These are phyloP conservation scores for Etheostoma perlongum DNA, from an alignment of 2,797 vertebrate genomes.

Conservation along the genomic window DNA sequence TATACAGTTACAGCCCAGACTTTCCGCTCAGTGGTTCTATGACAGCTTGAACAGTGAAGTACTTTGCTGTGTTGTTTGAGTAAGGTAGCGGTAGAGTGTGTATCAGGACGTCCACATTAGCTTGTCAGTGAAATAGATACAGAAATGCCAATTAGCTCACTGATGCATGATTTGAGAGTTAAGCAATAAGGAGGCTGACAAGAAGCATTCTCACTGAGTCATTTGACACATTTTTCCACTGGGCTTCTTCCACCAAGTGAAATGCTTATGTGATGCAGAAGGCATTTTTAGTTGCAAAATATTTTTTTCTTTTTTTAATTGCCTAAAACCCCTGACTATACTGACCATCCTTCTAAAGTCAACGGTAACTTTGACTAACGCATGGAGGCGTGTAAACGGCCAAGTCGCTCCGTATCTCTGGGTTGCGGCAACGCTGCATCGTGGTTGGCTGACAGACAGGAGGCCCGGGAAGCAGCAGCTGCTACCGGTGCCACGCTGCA, in stretches of 20 bases:
- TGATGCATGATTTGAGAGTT: slow-evolving; percentile 25
- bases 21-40: too few species aligned
- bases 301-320: neutral
- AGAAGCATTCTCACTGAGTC: neutral
- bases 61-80: neutral
- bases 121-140: slow-evolving; percentile 14
- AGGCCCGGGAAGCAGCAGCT: slow-evolving; percentile 44
- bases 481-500: slow-evolving; percentile 26
- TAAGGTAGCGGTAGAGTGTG: neutral
- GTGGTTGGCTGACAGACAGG: slow-evolving; percentile 42
- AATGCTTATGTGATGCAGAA: rapidly evolving
- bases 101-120: neutral
- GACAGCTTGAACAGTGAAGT: too few species aligned
- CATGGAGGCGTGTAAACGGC: neutral
- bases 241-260: too few species aligned
- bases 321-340: neutral
- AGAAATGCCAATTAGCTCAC: slow-evolving; percentile 14
- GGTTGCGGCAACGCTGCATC: neutral
- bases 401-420: neutral
- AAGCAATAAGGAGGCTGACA: neutral
- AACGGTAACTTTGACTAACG: slow-evolving; percentile 14
- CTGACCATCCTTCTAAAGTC: slow-evolving; percentile 7
- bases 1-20: too few species aligned
- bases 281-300: neutral
- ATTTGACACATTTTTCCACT: neutral